These are phyloP conservation scores for Drosophila guanche DNA, from an alignment of 1,140 invertebrate species.

Conservation along the genomic window DNA sequence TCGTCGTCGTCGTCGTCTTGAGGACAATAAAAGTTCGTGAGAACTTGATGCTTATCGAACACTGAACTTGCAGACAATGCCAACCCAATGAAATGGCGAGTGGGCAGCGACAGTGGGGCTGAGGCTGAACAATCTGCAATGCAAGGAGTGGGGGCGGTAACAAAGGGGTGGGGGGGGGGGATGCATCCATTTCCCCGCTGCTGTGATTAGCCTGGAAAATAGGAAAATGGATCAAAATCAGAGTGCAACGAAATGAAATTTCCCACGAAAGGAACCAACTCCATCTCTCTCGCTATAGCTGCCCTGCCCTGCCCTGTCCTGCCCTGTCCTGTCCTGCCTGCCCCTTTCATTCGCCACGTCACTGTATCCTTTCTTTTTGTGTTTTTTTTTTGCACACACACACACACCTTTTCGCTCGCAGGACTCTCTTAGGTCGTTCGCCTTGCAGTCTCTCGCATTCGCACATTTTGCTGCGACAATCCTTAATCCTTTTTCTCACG, in stretches of 20 bases:
- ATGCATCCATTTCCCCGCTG: not conserved
- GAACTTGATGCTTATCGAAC: slow-evolving; percentile 79
- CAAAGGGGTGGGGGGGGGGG: not conserved
- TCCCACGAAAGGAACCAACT: slow-evolving; percentile 19
- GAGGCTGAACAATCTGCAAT: slow-evolving; percentile 15
- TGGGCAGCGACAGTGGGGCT: slow-evolving; percentile 41
- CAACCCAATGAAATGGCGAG: slow-evolving; percentile 18
- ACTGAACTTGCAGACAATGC: slow-evolving; percentile 59
- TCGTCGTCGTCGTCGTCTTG: slow-evolving; percentile 25
- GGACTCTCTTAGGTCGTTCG: too few relatives aligned
- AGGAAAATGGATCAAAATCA: slow-evolving; percentile 46
- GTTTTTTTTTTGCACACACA: slow-evolving; percentile 27
- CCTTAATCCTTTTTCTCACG: slow-evolving; percentile 80
- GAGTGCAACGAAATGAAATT: slow-evolving; percentile 20
- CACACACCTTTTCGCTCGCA: slow-evolving; percentile 28
- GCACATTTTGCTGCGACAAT: slow-evolving; percentile 50
- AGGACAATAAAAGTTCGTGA: slow-evolving; percentile 81
- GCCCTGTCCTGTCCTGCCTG: too few relatives aligned
- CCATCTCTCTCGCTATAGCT: too few relatives aligned
- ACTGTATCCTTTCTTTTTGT: not conserved
- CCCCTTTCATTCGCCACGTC: too few relatives aligned
- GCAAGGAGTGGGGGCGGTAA: not conserved
- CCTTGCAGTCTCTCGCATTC: too few relatives aligned
- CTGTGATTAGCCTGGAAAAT: slow-evolving; percentile 40
- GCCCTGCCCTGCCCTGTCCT: too few relatives aligned